These are phyloP conservation scores for Sphenodon punctatus DNA, from an alignment of 2,797 vertebrate species.

Conservation along the genomic window DNA sequence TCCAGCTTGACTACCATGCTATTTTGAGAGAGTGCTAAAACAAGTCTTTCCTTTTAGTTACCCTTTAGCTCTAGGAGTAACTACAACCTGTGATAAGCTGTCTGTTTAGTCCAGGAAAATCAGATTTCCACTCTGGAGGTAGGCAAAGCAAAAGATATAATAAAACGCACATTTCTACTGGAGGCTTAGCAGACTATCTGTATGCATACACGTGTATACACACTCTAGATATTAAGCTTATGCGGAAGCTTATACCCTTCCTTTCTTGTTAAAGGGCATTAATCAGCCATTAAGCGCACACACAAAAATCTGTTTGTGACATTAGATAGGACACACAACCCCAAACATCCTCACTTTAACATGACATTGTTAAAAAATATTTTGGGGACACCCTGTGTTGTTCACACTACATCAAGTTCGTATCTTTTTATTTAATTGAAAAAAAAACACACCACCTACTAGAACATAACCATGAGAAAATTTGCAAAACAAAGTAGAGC, in stretches of 20 bases:
- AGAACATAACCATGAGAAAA: background rate
- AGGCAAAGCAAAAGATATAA: background rate
- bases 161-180: background rate
- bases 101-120: no score
- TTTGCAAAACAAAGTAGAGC: conserved; percentile 18
- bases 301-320: fast-evolving
- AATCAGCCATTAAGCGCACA: background rate
- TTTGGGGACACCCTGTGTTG: no score
- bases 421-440: background rate
- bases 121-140: background rate
- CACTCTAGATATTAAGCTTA: background rate
- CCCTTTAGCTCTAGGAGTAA: no score
- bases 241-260: background rate
- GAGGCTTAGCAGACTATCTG: background rate
- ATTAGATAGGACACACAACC: background rate
- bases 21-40: no score
- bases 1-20: no score
- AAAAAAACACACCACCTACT: background rate
- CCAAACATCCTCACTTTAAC: background rate
- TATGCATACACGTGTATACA: background rate
- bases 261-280: conserved; percentile 5
- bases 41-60: no score
- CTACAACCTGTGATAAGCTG: no score
- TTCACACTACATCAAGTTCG: no score
- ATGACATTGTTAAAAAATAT: background rate